These are phyloP conservation scores for Apistogramma diplotaenia DNA, from an alignment of 2,113 vertebrate genomes.

Conservation along the genomic window DNA sequence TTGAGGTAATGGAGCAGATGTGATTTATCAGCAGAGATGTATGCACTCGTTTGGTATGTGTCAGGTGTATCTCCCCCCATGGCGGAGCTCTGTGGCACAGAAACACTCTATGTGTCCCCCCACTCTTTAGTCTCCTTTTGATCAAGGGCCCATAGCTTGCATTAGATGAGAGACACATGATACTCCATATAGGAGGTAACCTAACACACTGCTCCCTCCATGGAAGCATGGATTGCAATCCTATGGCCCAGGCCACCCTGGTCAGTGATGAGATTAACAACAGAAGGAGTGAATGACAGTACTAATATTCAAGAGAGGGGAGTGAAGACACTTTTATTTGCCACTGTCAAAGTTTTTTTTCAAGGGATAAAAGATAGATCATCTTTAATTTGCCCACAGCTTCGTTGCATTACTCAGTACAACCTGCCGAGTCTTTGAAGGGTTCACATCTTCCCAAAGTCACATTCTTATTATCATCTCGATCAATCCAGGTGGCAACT, in stretches of 20 bases:
- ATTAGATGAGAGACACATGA: slow-evolving; percentile 74
- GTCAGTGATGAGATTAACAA: slow-evolving; percentile 57
- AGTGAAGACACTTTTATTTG: background rate
- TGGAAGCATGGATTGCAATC: slow-evolving; percentile 54
- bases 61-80: slow-evolving; percentile 46
- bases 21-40: slow-evolving; percentile 21
- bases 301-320: slow-evolving; percentile 29
- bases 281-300: slow-evolving; percentile 51
- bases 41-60: slow-evolving; percentile 11
- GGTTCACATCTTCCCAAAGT: slow-evolving; percentile 61
- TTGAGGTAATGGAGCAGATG: background rate
- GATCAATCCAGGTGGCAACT: slow-evolving; percentile 60
- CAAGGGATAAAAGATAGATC: background rate
- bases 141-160: slow-evolving; percentile 74
- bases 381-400: slow-evolving; percentile 12
- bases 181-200: slow-evolving; percentile 73
- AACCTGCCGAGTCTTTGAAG: slow-evolving; percentile 39
- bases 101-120: slow-evolving; percentile 32
- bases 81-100: slow-evolving; percentile 13
- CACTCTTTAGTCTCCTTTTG: slow-evolving; percentile 68
- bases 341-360: background rate
- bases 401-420: slow-evolving; percentile 51
- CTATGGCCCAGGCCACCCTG: slow-evolving; percentile 67
- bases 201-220: slow-evolving; percentile 64
- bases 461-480: slow-evolving; percentile 70